Conservation (phyloP, 2,113 vertebrate genomes). For the Sebastes schlegelii region DNA sequence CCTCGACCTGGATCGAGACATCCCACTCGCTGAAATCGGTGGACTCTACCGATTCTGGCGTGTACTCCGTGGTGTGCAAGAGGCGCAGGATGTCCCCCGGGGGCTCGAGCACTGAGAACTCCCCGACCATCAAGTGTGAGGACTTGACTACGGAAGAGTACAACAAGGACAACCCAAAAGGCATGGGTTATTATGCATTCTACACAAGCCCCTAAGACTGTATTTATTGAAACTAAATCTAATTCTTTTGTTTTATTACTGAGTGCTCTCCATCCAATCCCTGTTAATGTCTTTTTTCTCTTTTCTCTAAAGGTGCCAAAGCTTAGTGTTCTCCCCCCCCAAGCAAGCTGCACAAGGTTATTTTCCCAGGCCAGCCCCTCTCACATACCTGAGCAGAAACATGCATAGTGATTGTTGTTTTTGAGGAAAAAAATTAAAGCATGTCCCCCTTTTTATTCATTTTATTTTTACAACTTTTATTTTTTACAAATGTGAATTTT, state of each 20-base stretch:
- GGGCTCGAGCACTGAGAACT: slow-evolving; percentile 96
- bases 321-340: slow-evolving; percentile 88
- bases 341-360: slow-evolving; percentile 81
- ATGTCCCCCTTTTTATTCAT: slow-evolving; percentile 77
- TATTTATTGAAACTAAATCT: slow-evolving; percentile 79
- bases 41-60: slow-evolving; percentile 93
- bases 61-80: slow-evolving; percentile 95
- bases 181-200: slow-evolving; percentile 98
- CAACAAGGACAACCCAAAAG: slow-evolving; percentile 96
- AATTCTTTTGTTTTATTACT: slow-evolving; percentile 69
- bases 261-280: slow-evolving; percentile 77
- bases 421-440: slow-evolving; percentile 69
- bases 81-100: slow-evolving; percentile 93
- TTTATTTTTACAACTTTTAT: slow-evolving; percentile 74
- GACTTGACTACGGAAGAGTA: slow-evolving; percentile 95
- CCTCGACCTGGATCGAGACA: slow-evolving; percentile 94
- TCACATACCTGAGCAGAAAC: slow-evolving; percentile 78
- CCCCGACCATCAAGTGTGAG: slow-evolving; percentile 97
- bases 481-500: slow-evolving; percentile 70
- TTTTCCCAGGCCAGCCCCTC: slow-evolving; percentile 77
- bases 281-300: slow-evolving; percentile 80
- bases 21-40: slow-evolving; percentile 94
- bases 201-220: slow-evolving; percentile 94
- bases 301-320: slow-evolving; percentile 94
- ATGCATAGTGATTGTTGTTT: slow-evolving; percentile 79